Evolutionary conservation across 2,797 vertebrate species (phyloP), one percentile per base, ranked within the genome.

Genomic region (Enteromius paludinosus): DNA sequence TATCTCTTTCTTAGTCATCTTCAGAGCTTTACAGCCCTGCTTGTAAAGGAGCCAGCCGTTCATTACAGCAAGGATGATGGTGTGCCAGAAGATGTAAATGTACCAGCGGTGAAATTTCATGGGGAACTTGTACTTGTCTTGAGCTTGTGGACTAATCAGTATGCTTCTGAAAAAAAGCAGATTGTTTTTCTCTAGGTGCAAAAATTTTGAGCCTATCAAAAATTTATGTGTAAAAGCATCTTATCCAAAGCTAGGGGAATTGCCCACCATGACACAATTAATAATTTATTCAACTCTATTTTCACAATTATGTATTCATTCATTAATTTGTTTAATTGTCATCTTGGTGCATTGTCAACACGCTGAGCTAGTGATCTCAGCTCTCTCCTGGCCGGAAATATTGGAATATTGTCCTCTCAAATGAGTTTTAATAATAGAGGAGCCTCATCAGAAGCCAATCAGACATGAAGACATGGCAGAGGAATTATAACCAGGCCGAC

Each of bases 371-470:
- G 52, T 74, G 69, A 72, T 69, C 85, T 76, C 30, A 3, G 73
- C 52, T 85, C 62, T 85, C 79, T 85, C 28, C 85, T 84, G 88
- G 88, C 87, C 10, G 77, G 73, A 88, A 88, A 88, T 86, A 86
- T 79, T 68, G 64, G 86, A 87, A 92, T 89, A 87, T 85, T 85
- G 66, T 89, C 87, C 84, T 84, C 83, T 93, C 92, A 93, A 93
- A 94, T 94, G 90, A 90, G 91, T 93, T 95, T 95, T 92, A 95
- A 95, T 95, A 95, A 95, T 95, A 90, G 92, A 95, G 91, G 86
- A 86, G 88, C 89, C 92, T 95, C 93, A 92, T 96, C 94, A 94
- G 90, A 90, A 93, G 89, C 90, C 94, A 93, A 94, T 95, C 94
- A 94, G 90, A 95, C 92, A 89, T 87, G 89, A 91, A 91, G 92